Evolutionary conservation across 1,140 invertebrate species (phyloP).

Genomic region (Acromyrmex echinatior): DNA sequence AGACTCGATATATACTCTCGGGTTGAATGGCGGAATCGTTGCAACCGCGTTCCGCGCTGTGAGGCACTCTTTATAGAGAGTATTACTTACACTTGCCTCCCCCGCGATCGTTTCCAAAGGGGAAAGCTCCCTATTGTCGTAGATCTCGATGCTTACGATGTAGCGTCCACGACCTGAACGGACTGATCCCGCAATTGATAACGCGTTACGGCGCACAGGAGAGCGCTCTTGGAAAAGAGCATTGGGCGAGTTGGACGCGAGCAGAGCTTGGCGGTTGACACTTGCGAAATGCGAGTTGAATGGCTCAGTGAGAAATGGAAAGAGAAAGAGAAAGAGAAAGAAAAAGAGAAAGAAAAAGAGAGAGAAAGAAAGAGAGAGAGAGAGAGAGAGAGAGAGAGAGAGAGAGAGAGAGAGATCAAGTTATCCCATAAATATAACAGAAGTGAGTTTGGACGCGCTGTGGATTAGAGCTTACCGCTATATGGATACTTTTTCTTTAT

Average conservation of each 20-base stretch:
- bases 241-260: background rate
- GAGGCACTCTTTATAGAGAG: constrained; percentile 49
- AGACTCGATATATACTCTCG: background rate
- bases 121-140: constrained; percentile 41
- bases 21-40: constrained; percentile 48
- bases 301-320: background rate
- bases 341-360: background rate
- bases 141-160: constrained; percentile 49
- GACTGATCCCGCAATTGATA: constrained; percentile 56
- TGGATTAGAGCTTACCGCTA: background rate
- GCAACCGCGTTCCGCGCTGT: constrained; percentile 33
- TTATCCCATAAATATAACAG: constrained; percentile 17
- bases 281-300: constrained; percentile 25
- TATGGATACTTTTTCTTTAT: background rate
- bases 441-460: constrained; percentile 1
- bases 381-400: background rate
- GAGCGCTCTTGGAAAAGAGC: constrained; percentile 1
- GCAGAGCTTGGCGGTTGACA: constrained; percentile 15
- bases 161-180: constrained; percentile 9
- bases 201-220: constrained; percentile 13
- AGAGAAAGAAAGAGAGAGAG: background rate
- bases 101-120: constrained; percentile 7
- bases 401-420: background rate
- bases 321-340: background rate
- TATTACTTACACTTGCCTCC: constrained; percentile 49